These are phyloP conservation scores for Ips typographus DNA, from an alignment of 1,140 invertebrate species.

Conservation along the genomic window DNA sequence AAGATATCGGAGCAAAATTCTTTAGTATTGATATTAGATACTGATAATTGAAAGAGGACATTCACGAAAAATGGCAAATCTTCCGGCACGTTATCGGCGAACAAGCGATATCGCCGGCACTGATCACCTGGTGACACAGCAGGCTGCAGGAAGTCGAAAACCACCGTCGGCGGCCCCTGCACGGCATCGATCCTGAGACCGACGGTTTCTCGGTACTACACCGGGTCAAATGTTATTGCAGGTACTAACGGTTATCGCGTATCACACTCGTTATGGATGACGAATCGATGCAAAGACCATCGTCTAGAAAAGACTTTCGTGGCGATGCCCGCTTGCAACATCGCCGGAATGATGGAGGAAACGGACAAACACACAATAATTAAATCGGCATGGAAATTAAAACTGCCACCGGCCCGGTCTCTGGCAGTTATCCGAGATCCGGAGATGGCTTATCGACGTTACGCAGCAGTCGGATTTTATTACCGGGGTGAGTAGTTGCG, in stretches of 20 bases:
- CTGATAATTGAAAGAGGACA: no score
- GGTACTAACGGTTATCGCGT: conserved; percentile 15
- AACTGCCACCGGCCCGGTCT: conserved; percentile 7
- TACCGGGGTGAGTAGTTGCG: conserved; percentile 12
- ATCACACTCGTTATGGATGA: conserved; percentile 7
- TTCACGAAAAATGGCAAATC: not conserved
- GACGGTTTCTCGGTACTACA: conserved; percentile 17
- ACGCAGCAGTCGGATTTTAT: conserved; percentile 23
- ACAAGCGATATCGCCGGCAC: conserved; percentile 6
- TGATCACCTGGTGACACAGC: conserved; percentile 16
- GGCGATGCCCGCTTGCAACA: no score
- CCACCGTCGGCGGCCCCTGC: conserved; percentile 11
- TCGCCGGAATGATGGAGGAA: not conserved
- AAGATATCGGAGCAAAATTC: no score
- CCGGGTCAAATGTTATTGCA: conserved; percentile 17
- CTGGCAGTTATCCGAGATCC: conserved; percentile 13
- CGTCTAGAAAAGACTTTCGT: not conserved
- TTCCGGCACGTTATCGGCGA: not conserved
- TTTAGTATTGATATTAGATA: no score
- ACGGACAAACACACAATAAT: not conserved
- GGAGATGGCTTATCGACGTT: conserved; percentile 24
- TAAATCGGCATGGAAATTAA: conserved; percentile 21
- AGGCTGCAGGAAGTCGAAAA: conserved; percentile 19
- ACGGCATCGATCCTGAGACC: conserved; percentile 12
- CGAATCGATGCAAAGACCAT: conserved; percentile 1